Base-by-base conservation (phyloP, 1,140 invertebrate species). In the Diabrotica virgifera region DNA sequence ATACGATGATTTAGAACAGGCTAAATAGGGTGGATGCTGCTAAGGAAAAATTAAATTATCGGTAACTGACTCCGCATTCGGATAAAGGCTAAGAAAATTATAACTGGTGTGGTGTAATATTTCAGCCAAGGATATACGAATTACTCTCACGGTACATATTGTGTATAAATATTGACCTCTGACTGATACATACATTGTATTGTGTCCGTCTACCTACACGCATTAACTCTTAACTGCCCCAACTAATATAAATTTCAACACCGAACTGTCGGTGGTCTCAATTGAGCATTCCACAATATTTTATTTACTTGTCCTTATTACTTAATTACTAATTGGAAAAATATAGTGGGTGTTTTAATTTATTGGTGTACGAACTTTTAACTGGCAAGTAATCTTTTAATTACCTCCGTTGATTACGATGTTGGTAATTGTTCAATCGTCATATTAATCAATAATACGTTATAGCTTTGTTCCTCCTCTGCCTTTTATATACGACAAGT, bases 221-320 rank as follows among this genome's bases (percentile, higher is more conserved):
- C 59, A 60, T 60, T 60, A 62, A 53, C 54, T 54, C 14, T 62
- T 62, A 62, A 56, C 59, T 62, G 56, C 59, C 64, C 54, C 40
- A 66, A 66, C 62, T 52, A 58, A 64, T 54, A 56, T 52, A 64
- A 59, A 58, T 57, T 46, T n/a, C 40, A 46, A 46, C 40, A 46
- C 40, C 40, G n/a, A 46, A 8, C 55, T 13, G 36, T 9, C 35
- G 24, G 12, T 55, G 36, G 63, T 64, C 63, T 64, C 57, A 68
- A 58, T 61, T 64, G 54, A 65, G 35, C 40, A 59, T 36, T 50
- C 14, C 36, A 40, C 35, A 40, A 59, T 59, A 40, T 51, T 59
- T 59, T 40, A 40, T 59, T n/a, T 53, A 53, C 14, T 10, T 53
- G 14, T 13, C 13, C 14, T 50, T 13, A 40, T 13, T 59, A 7